Evolutionary conservation across 2,888 invertebrate species (phyloP).

Genomic region (Dicranocentrus wangi): DNA sequence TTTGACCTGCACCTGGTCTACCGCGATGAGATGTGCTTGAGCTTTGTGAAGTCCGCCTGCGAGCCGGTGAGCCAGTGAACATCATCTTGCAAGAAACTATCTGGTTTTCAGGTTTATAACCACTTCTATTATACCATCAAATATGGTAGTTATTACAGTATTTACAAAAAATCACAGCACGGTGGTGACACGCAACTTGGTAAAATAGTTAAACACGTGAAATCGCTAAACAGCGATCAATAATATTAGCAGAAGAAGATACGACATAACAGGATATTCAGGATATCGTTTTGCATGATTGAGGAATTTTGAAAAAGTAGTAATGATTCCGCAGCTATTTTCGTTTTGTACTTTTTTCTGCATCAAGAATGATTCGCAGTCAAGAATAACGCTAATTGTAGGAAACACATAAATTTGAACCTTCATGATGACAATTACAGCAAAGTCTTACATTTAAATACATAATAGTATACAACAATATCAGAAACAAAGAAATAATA

Average conservation of each 20-base stretch:
- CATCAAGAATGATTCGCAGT: constrained; percentile 37
- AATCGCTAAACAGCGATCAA: too few relatives aligned
- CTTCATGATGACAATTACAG: constrained; percentile 17
- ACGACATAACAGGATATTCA: not conserved
- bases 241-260: not conserved
- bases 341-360: constrained; percentile 48
- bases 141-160: too few relatives aligned
- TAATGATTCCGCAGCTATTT: constrained; percentile 13
- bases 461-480: too few relatives aligned
- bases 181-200: too few relatives aligned
- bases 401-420: constrained; percentile 61
- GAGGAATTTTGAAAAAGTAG: constrained; percentile 1
- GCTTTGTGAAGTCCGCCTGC: constrained; percentile 67
- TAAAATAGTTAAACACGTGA: too few relatives aligned
- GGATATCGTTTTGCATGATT: not conserved
- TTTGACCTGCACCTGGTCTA: constrained; percentile 42
- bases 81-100: too few relatives aligned
- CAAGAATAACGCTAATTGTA: constrained; percentile 2
- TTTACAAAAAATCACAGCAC: constrained; percentile 17
- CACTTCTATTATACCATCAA: too few relatives aligned
- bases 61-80: constrained; percentile 72
- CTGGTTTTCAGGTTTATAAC: constrained; percentile 7
- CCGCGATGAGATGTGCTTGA: constrained; percentile 52
- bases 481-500: too few relatives aligned
- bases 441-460: too few relatives aligned